Evolutionary conservation across 2,797 vertebrate genomes (phyloP).

Genomic region (Gadopsis bispinosus): DNA sequence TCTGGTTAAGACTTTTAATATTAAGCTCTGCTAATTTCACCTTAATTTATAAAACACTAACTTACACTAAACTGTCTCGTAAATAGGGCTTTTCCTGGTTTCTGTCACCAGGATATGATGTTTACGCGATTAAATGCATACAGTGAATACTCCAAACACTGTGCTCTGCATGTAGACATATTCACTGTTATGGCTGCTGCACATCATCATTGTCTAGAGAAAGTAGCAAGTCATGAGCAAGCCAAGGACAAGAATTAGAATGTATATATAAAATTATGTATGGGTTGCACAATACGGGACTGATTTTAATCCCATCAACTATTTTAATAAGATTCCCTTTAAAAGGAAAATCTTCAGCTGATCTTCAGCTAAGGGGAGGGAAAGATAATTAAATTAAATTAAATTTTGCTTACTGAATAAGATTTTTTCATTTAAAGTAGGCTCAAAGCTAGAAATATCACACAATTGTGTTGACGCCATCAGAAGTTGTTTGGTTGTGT

Average conservation of each 20-base stretch:
- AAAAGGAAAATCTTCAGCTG: not conserved
- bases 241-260: not conserved
- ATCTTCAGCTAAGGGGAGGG: not conserved
- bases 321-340: not conserved
- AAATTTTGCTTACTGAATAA: slow-evolving; percentile 8
- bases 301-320: not conserved
- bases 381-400: not conserved
- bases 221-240: not conserved
- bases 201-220: not conserved
- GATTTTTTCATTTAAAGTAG: slow-evolving; percentile 23
- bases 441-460: slow-evolving; percentile 22
- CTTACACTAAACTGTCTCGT: not conserved
- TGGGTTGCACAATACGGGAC: not conserved
- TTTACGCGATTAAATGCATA: not conserved
- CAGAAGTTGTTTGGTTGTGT: slow-evolving; percentile 13
- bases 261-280: not conserved
- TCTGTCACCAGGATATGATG: not conserved
- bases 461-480: slow-evolving; percentile 2
- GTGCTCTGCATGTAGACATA: not conserved
- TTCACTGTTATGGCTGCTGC: not conserved
- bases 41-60: not conserved
- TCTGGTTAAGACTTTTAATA: not conserved
- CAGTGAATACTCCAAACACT: not conserved
- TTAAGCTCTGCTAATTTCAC: not conserved
- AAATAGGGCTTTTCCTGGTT: not conserved